Conservation (phyloP, 2,113 vertebrate genomes). For the Poeciliopsis retropinna region DNA sequence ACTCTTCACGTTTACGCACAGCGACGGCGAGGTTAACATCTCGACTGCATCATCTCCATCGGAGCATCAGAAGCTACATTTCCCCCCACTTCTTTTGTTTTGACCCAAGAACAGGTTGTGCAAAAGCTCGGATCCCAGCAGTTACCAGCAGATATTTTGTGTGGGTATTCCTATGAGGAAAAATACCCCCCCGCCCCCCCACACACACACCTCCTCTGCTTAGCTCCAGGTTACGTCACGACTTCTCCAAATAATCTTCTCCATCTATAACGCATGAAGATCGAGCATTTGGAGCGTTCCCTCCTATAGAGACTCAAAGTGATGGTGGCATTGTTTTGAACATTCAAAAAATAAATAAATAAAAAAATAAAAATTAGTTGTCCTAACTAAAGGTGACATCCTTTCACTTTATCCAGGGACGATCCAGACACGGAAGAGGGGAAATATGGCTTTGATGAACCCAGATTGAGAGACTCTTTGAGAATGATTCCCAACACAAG, state of each 20-base stretch:
- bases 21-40: constrained; percentile 15
- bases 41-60: neutral
- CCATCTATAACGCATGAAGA: constrained; percentile 22
- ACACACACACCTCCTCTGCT: constrained; percentile 22
- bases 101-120: neutral
- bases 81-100: neutral
- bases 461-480: constrained; percentile 16
- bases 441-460: constrained; percentile 24
- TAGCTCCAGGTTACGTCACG: constrained; percentile 67
- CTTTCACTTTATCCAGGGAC: neutral
- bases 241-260: constrained; percentile 63
- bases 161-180: constrained; percentile 17
- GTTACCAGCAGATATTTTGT: neutral
- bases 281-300: constrained; percentile 21
- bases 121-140: neutral
- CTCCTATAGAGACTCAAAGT: constrained; percentile 6
- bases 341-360: neutral
- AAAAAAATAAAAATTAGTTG: neutral
- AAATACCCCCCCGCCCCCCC: constrained; percentile 12
- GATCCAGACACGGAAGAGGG: neutral
- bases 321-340: constrained; percentile 1
- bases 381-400: neutral
- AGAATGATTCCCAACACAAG: constrained; percentile 5
- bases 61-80: neutral
- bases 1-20: constrained; percentile 58